Evolutionary conservation across 2,797 vertebrate genomes (phyloP), one percentile per base, ranked within the genome.

Genomic region (Caiman crocodilus): DNA sequence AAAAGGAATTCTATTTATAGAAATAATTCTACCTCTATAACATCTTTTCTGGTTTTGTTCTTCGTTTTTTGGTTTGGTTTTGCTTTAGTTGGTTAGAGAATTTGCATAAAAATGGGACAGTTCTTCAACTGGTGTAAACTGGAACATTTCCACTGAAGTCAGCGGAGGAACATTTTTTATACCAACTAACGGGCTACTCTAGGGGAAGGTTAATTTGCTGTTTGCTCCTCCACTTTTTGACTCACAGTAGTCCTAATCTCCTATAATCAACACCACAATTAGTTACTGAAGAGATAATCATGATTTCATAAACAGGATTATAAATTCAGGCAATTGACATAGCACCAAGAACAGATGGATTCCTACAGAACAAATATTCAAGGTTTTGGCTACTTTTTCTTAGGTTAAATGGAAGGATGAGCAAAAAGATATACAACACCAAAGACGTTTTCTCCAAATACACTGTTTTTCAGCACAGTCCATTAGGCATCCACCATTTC

Each of bases 201-300:
- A 86, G 57, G 84, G 86, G 90, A 86, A 55, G 84, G 90, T 86
- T 95, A 94, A 94, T 92, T 96, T 92, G 81, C 86, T 71, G 96
- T 97, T 93, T 95, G 91, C 95, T 95, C 90, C 94, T 90, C 90
- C 23, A 23, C 94, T 94, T 95, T 96, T 97, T 94, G 93, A 87
- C 20, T 89, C 90, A 88, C 86, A 96, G 76, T 26, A 92, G 80
- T 91, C 92, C 94, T 91, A 97, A 96, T 94, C 93, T 90, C 93
- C 91, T 95, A 93, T 93, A 96, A 2, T 32, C 93, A 95, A 90
- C 7, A 84, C 87, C 88, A 93, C 91, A 96, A 92, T 96, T 97
- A 95, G 92, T 93, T 96, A 97, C 94, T 95, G 91, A 90, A 96
- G 92, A 96, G 94, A 96, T 97, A 97, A 96, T 97, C 90, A 94